Evolutionary conservation across 2,797 vertebrate genomes (phyloP).

Genomic region (Dicrostonyx torquatus): DNA sequence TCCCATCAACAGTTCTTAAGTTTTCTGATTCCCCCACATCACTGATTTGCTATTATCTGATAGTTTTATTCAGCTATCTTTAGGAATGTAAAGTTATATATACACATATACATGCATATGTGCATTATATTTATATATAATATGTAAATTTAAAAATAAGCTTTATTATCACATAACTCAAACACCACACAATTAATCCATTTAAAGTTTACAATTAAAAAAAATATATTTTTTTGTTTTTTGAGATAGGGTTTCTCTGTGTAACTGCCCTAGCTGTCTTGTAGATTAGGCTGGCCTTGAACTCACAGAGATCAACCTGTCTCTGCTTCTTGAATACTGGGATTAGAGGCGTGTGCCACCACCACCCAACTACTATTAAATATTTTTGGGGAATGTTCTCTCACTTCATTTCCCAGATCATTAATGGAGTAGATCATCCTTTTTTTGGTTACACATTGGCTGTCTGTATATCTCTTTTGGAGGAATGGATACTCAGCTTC

Average conservation of each 20-base stretch:
- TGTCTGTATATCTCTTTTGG: slow-evolving; percentile 20
- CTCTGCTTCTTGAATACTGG: neutral
- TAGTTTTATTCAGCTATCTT: slow-evolving; percentile 10
- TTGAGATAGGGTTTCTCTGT: neutral
- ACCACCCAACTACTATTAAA: neutral
- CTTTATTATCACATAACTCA: slow-evolving; percentile 52
- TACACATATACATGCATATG: neutral
- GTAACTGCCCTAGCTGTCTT: neutral
- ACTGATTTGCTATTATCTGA: slow-evolving; percentile 29
- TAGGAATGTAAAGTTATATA: neutral
- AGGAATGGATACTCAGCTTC: neutral
- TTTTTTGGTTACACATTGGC: neutral
- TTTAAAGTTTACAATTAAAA: neutral
- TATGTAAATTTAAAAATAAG: slow-evolving; percentile 7
- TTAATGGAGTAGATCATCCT: neutral
- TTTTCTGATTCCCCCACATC: neutral
- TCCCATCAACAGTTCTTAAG: neutral
- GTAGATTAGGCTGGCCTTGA: neutral
- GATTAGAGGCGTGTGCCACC: neutral
- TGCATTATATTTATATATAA: neutral
- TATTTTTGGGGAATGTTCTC: neutral
- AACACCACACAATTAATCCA: neutral
- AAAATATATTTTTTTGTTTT: too few species aligned
- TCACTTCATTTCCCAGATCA: slow-evolving; percentile 32
- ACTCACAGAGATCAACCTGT: neutral